These are phyloP conservation scores for Baryphthengus martii DNA, from an alignment of 2,113 vertebrate genomes.

Conservation along the genomic window DNA sequence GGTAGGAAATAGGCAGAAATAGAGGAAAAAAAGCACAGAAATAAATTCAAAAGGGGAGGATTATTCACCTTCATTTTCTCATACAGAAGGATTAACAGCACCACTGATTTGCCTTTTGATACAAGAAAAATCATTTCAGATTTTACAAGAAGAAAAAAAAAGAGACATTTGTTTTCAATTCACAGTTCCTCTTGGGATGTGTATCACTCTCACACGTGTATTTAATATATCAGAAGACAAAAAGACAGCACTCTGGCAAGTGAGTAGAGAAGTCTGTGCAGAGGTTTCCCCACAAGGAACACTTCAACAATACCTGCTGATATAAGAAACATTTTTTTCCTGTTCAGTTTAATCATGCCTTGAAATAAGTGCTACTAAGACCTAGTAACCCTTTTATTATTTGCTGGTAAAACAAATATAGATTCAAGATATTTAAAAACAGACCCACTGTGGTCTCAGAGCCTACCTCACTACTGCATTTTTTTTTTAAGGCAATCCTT, in stretches of 20 bases:
- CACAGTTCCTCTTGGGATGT: not conserved
- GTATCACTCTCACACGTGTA: not conserved
- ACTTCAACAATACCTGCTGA: not conserved
- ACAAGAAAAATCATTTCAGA: not conserved
- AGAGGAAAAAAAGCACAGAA: not conserved
- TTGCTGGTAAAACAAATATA: not conserved
- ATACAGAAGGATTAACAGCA: not conserved
- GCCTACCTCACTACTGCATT: not conserved
- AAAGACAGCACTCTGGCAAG: not conserved
- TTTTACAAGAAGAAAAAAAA: not conserved
- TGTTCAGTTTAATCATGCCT: not conserved
- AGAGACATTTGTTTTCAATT: not conserved
- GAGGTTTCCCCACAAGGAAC: not conserved
- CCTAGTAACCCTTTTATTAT: not conserved
- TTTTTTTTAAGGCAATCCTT: not conserved
- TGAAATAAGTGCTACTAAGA: not conserved
- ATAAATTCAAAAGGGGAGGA: not conserved
- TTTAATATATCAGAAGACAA: not conserved
- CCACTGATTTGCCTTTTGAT: not conserved
- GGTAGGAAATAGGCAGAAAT: not conserved
- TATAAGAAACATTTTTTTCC: not conserved
- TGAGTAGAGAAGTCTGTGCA: not conserved
- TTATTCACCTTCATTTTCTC: slow-evolving; percentile 21
- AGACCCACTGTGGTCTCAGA: not conserved
- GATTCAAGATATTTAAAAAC: not conserved